Evolutionary conservation across 1,140 invertebrate genomes (phyloP).

Genomic region (Dermatophagoides farinae): DNA sequence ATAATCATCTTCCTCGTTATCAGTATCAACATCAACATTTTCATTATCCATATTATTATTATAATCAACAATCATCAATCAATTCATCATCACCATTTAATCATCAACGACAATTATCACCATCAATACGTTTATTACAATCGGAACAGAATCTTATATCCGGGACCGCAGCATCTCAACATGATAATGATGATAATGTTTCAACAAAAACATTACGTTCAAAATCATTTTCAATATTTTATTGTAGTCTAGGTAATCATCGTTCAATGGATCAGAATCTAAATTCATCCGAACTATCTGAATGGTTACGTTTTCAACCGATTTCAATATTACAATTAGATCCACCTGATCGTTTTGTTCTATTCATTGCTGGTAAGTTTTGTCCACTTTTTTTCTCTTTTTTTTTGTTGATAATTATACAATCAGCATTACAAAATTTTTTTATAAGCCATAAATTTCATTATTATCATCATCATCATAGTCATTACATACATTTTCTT

Average conservation of each 20-base stretch:
- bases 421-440: too few relatives aligned
- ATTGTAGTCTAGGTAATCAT: not conserved
- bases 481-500: too few relatives aligned
- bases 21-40: not conserved
- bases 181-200: not conserved
- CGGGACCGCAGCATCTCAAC: not conserved
- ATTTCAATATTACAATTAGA: constrained; percentile 83
- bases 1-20: not conserved
- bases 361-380: constrained; percentile 73
- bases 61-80: not conserved
- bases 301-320: constrained; percentile 87
- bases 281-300: constrained; percentile 32
- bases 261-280: constrained; percentile 1
- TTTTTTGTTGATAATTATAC: not conserved
- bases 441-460: too few relatives aligned
- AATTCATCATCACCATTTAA: not conserved
- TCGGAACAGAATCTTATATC: not conserved
- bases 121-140: not conserved
- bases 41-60: not conserved
- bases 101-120: not conserved
- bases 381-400: not conserved
- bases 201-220: constrained; percentile 4
- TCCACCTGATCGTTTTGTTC: constrained; percentile 74
- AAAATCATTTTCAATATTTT: constrained; percentile 8
- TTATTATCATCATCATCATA: too few relatives aligned